These are phyloP conservation scores for Oceanodroma tethys DNA, from an alignment of 2,113 vertebrate species.

Conservation along the genomic window DNA sequence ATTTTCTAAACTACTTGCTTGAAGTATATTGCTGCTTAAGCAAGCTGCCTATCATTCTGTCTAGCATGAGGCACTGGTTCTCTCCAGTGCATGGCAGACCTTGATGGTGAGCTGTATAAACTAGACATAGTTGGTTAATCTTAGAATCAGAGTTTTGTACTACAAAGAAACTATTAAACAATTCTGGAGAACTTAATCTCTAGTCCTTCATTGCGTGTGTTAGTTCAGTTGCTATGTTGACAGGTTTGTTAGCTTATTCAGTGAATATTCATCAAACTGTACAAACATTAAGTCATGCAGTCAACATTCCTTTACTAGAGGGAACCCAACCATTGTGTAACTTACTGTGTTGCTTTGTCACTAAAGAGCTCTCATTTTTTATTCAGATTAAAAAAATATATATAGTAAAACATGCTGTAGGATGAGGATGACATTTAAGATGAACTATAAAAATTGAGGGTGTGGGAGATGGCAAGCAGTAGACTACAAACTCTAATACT, in stretches of 20 bases:
- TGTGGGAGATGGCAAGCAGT: background rate
- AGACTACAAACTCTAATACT: background rate
- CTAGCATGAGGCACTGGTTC: slow-evolving; percentile 3
- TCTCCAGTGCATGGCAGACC: slow-evolving; percentile 16
- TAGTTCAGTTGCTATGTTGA: background rate
- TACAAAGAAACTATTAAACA: background rate
- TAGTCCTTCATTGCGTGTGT: background rate
- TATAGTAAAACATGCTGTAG: background rate
- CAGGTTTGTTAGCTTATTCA: background rate
- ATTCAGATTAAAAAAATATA: rapidly evolving
- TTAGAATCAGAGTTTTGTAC: background rate
- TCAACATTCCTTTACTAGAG: background rate
- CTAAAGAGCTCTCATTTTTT: background rate
- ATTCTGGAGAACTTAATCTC: background rate
- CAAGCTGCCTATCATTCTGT: background rate
- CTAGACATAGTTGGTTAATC: background rate
- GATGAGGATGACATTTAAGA: background rate
- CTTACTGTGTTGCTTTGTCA: background rate
- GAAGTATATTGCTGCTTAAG: background rate
- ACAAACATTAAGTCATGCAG: background rate
- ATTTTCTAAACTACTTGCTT: slow-evolving; percentile 31
- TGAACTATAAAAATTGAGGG: background rate
- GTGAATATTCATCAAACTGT: background rate
- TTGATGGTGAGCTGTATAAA: background rate
- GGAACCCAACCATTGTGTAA: background rate